A percentile compares a stretch with the other conserved stretches of the same genome.
phyloP scores from a whole-genome alignment of 2,888 invertebrate genomes.

The Diaperis boleti region DNA sequence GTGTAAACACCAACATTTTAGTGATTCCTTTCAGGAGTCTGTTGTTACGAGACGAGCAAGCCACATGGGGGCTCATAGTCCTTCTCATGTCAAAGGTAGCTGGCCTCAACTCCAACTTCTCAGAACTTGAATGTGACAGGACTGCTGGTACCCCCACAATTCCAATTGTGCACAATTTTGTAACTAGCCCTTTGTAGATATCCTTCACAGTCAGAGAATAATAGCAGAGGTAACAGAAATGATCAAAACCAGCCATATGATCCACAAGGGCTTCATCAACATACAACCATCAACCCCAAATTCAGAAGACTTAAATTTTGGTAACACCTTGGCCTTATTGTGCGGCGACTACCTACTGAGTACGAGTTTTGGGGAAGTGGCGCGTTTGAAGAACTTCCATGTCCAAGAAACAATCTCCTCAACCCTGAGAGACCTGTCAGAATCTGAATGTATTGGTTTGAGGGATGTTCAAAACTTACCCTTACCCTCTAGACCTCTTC shows the following conservation, averaged over 20 bases:
- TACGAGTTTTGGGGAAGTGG: slow-evolving; percentile 89
- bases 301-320: slow-evolving; percentile 85
- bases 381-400: slow-evolving; percentile 81
- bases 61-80: slow-evolving; percentile 92
- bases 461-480: slow-evolving; percentile 87
- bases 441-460: slow-evolving; percentile 88
- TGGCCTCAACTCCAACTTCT: slow-evolving; percentile 80
- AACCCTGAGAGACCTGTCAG: slow-evolving; percentile 87
- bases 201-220: slow-evolving; percentile 86
- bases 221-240: slow-evolving; percentile 95
- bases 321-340: slow-evolving; percentile 92
- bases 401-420: slow-evolving; percentile 89
- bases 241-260: slow-evolving; percentile 90
- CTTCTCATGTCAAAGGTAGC: slow-evolving; percentile 91
- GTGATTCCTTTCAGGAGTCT: slow-evolving; percentile 48
- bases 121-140: slow-evolving; percentile 85
- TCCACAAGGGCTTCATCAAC: slow-evolving; percentile 86
- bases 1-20: background rate
- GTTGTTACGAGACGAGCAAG: slow-evolving; percentile 79
- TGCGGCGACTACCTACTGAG: slow-evolving; percentile 91
- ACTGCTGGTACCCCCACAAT: slow-evolving; percentile 75
- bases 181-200: slow-evolving; percentile 60
- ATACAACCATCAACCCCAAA: slow-evolving; percentile 71
- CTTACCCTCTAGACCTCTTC: slow-evolving; percentile 75
- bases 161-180: background rate